Evolutionary conservation across 2,888 invertebrate genomes (phyloP), one percentile per base, ranked within the genome.

Genomic region (Meganola albula): DNA sequence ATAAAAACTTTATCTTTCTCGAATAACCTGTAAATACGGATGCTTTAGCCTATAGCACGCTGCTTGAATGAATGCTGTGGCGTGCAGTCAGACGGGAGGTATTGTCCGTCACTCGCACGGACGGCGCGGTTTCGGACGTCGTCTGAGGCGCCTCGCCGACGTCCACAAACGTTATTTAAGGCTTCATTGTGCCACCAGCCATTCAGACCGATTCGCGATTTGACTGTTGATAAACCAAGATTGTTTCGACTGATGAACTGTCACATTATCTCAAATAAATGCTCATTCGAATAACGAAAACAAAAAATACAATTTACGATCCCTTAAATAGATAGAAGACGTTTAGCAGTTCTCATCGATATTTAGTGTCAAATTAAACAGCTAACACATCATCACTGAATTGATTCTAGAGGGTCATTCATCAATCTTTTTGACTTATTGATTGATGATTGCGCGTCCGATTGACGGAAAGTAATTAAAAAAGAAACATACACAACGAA

Each of bases 391-490:
- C 77, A 80, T 78, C 75, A 68, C 62, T 48, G 70, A 75, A 82
- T 80, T 79, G 77, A 75, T 80, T 84, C 74, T 69, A 65, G 61
- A 37, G 63, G 56, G 54, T 52, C 71, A 67, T 77, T 70, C 73
- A 85, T 85, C 76, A 83, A 77, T 83, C 79, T 74, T 52, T 58
- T 61, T 71, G 78, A 79, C 73, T 80, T 66, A 69, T 78, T 82
- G 84, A 83, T 84, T 82, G 70, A 83, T 84, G 77, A 76, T 68
- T 68, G 64, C 53, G 29, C 55, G 55, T 53, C 47, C 53, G 64
- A 74, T 74, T 75, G 82, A 79, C 74, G 65, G 66, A 74, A 68
- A 68, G 74, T 82, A 80, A 84, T 84, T 84, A 83, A 77, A 83
- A 77, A 75, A 70, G 54, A 56, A 58, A 58, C 53, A 54, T 55